A percentile compares a stretch with the other conserved stretches of the same genome.
Evolutionary conservation across 2,888 invertebrate genomes (phyloP).

Genomic region (Leptopilina drosophilae): DNA sequence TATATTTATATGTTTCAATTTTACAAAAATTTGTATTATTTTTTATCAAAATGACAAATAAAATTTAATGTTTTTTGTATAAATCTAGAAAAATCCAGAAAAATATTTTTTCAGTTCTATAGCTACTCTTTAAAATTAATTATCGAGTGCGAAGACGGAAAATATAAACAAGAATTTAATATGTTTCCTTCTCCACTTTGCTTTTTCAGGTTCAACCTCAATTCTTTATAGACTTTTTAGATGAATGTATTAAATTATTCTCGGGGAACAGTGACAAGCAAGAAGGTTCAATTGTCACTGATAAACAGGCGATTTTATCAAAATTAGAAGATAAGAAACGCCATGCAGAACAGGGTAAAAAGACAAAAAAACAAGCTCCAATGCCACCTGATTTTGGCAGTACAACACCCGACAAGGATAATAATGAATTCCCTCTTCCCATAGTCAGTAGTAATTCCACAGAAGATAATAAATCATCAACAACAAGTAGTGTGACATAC

Average conservation of each 20-base stretch:
- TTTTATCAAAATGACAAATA: too few relatives aligned
- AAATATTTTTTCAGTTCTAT: too few relatives aligned
- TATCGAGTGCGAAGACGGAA: too few relatives aligned
- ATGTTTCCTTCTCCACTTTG: background rate
- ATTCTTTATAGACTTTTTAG: slow-evolving; percentile 85
- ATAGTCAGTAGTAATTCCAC: slow-evolving; percentile 57
- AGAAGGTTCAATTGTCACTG: slow-evolving; percentile 77
- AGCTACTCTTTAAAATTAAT: too few relatives aligned
- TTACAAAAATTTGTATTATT: too few relatives aligned
- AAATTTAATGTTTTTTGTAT: too few relatives aligned
- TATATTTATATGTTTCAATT: too few relatives aligned
- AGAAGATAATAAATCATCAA: slow-evolving; percentile 51
- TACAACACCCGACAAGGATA: slow-evolving; percentile 66
- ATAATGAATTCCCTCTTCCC: slow-evolving; percentile 49
- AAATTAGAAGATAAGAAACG: slow-evolving; percentile 83
- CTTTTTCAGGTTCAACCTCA: slow-evolving; percentile 82
- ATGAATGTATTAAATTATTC: slow-evolving; percentile 83
- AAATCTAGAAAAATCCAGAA: too few relatives aligned
- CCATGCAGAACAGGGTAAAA: slow-evolving; percentile 78
- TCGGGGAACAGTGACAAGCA: slow-evolving; percentile 70
- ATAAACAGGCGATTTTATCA: slow-evolving; percentile 82
- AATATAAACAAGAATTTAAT: too few relatives aligned
- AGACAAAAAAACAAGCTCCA: slow-evolving; percentile 73
- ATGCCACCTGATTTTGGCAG: slow-evolving; percentile 72
- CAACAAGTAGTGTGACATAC: slow-evolving; percentile 63